Base-by-base conservation (phyloP, 23 tunicate genomes). In the Ciona savignyi region DNA sequence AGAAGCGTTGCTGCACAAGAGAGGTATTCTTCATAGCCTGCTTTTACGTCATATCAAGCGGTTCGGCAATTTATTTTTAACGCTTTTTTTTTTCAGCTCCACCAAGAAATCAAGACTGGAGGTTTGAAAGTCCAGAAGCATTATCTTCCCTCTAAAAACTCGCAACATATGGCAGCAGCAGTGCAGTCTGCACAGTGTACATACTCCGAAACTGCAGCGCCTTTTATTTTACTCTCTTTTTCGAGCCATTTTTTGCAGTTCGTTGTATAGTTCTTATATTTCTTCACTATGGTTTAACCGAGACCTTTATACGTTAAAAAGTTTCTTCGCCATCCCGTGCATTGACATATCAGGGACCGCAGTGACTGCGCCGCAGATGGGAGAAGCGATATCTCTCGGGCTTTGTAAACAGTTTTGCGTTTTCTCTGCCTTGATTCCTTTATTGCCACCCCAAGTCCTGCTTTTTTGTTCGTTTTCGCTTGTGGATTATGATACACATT, bases 1-100 rank as follows among this genome's bases (percentile, higher is more conserved):
- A 78, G 95, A 51, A 30, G 67, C 21, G 71, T 80, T 2, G 32
- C 70, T 27, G 61, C 81, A 25, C 63, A 35, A 72, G 76, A 35
- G 51, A 30, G 51, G 56, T 42, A 15, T n/a, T n/a, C n/a, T n/a
- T n/a, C n/a, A n/a, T n/a, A n/a, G n/a, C n/a, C n/a, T n/a, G n/a
- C n/a, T n/a, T n/a, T n/a, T n/a, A n/a, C n/a, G n/a, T n/a, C n/a
- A n/a, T n/a, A n/a, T n/a, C n/a, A n/a, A n/a, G n/a, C n/a, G n/a
- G n/a, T n/a, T n/a, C n/a, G n/a, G n/a, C n/a, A n/a, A n/a, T n/a
- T n/a, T n/a, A n/a, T n/a, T n/a, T n/a, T n/a, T n/a, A n/a, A n/a
- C n/a, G n/a, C n/a, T n/a, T 42, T 42, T 42, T 42, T 6, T 42
- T 42, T 42, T 15, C 56, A 42, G 56, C 15, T 42, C 56, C 15